Percentiles rank a stretch among this genome's conserved stretches.
These are phyloP conservation scores for Campoplex capitator DNA, from an alignment of 2,888 invertebrate genomes.

Conservation along the genomic window DNA sequence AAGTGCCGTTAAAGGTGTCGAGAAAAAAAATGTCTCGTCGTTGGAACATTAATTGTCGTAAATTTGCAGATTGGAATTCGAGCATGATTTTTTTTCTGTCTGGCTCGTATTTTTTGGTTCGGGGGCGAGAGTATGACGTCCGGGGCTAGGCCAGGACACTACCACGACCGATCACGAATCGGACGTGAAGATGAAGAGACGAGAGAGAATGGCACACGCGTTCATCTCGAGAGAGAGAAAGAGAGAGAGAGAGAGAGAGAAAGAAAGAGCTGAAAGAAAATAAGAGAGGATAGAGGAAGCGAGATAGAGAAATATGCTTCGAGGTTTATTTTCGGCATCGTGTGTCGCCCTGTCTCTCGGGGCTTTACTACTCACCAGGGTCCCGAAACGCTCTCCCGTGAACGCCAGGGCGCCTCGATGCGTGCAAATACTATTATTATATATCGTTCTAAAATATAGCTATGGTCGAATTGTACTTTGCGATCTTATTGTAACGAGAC, in stretches of 20 bases:
- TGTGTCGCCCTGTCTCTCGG: constrained; percentile 74
- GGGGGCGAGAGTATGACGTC: constrained; percentile 64
- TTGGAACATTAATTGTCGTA: constrained; percentile 20
- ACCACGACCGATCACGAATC: constrained; percentile 66
- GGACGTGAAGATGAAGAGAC: constrained; percentile 70
- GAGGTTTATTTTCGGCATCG: constrained; percentile 82
- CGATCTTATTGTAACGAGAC: constrained; percentile 6
- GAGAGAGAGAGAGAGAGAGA: constrained; percentile 67
- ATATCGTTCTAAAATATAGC: background rate
- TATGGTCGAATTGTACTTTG: constrained; percentile 18
- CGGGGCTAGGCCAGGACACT: constrained; percentile 55
- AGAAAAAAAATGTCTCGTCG: constrained; percentile 8
- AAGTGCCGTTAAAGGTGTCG: background rate
- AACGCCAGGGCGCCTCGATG: constrained; percentile 53
- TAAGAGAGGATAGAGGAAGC: constrained; percentile 34
- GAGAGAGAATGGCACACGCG: constrained; percentile 41
- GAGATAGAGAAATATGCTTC: constrained; percentile 68
- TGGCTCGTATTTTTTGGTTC: constrained; percentile 50
- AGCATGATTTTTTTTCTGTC: constrained; percentile 44
- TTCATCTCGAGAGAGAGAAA: constrained; percentile 70
- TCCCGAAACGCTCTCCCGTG: constrained; percentile 46
- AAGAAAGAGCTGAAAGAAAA: constrained; percentile 69
- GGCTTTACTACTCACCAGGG: constrained; percentile 63
- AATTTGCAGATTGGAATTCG: constrained; percentile 45
- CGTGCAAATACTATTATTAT: constrained; percentile 30